Conservation (phyloP, 2,113 vertebrate species). For the Dasyprocta punctata region DNA sequence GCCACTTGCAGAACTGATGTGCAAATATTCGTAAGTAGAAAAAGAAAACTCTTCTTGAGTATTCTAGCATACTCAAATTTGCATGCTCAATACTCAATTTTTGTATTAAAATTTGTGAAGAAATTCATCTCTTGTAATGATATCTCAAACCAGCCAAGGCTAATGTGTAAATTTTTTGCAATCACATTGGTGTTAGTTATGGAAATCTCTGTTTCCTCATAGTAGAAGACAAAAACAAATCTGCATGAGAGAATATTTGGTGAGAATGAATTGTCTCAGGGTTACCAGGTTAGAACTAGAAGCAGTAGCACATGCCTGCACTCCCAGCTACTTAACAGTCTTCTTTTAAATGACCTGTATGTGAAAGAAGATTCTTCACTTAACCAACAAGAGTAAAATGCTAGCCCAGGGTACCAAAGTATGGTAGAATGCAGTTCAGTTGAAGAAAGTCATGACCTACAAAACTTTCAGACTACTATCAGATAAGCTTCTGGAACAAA, state of each 20-base stretch:
- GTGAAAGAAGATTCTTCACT: slow-evolving; percentile 67
- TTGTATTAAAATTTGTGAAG: neutral
- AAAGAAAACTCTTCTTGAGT: neutral
- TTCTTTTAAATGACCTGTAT: slow-evolving; percentile 52
- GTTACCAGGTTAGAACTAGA: slow-evolving; percentile 31
- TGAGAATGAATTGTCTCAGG: slow-evolving; percentile 57
- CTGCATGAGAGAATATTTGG: neutral
- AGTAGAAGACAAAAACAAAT: neutral
- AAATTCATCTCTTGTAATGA: neutral
- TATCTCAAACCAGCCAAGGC: neutral
- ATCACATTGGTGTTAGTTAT: neutral
- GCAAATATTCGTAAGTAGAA: neutral
- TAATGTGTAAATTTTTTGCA: neutral
- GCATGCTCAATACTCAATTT: neutral
- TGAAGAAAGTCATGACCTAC: slow-evolving; percentile 65
- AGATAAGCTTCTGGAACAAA: slow-evolving; percentile 61
- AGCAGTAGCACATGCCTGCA: neutral
- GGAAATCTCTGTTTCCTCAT: neutral
- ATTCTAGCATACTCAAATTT: neutral
- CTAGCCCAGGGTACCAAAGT: slow-evolving; percentile 4
- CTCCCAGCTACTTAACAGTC: neutral
- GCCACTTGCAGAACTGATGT: neutral
- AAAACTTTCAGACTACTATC: slow-evolving; percentile 68
- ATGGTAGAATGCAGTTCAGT: slow-evolving; percentile 44
- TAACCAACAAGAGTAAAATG: slow-evolving; percentile 38